A percentile compares a stretch with the other conserved stretches of the same genome.
phyloP scores from a whole-genome alignment of 1,140 invertebrate genomes.

The Caenorhabditis remanei region DNA sequence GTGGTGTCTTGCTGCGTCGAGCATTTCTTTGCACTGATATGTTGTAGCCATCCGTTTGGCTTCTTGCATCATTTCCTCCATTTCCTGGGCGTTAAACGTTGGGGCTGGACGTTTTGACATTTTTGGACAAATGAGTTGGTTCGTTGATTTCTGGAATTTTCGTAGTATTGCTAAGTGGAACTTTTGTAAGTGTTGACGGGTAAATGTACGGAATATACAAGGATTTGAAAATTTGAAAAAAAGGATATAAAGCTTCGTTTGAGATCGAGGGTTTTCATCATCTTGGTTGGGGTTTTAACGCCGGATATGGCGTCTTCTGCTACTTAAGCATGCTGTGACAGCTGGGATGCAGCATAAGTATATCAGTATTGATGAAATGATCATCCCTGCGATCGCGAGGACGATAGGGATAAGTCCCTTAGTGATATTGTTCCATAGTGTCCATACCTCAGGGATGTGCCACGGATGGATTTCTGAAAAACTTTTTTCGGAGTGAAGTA shows the following conservation, averaged over 20 bases:
- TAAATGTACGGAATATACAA: not conserved
- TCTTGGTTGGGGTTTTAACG: not conserved
- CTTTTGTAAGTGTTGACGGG: not conserved
- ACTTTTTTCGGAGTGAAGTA: not conserved
- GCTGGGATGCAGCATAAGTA: constrained; percentile 1
- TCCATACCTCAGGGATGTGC: not conserved
- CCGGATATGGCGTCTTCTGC: not conserved
- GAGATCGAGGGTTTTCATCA: not conserved
- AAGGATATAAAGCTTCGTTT: not conserved
- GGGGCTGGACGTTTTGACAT: not conserved
- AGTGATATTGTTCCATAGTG: not conserved
- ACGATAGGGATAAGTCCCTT: not conserved
- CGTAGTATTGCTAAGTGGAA: not conserved
- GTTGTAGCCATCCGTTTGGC: too few relatives aligned
- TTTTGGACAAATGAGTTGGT: too few relatives aligned
- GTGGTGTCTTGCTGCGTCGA: too few relatives aligned
- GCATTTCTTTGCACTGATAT: too few relatives aligned
- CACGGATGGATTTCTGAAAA: not conserved
- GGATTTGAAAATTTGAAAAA: not conserved
- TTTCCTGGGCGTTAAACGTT: not conserved
- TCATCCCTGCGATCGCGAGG: not conserved
- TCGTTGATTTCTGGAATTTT: not conserved
- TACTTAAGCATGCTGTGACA: not conserved
- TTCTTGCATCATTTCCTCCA: too few relatives aligned
- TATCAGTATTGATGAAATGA: not conserved